Evolutionary conservation across 1,140 invertebrate species (phyloP), one percentile per base, ranked within the genome.

Genomic region (Laodelphax striatellus): DNA sequence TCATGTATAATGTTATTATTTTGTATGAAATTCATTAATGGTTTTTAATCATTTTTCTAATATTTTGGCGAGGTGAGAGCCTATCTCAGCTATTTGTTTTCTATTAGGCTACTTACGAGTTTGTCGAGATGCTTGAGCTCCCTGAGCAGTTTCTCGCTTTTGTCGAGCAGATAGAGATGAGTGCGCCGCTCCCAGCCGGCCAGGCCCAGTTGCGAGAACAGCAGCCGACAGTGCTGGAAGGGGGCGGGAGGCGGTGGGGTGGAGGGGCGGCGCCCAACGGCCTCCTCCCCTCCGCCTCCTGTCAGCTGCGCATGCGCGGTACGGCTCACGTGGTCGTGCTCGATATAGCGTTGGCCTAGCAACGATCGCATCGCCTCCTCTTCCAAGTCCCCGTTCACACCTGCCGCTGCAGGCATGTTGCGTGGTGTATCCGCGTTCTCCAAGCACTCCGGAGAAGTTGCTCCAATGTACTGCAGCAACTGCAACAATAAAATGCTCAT

Each of bases 371-470:
- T 91, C 1, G 87, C 84, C 69, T 93, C 90, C 60, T 87, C 84
- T 58, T 85, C 82, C 13, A 79, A 70, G 52, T 80, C 79, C 50
- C 90, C 73, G 1, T 86, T 84, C 52, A 85, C 79, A 4, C 24
- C 24, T 57, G 80, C 77, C 9, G 67, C 52, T 17, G 83, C 82
- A 2, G 87, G 85, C 38, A 82, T 81, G 71, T 90, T 91, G 63
- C 88, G 74, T 38, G 80, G 78, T 5, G 81, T 73, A 61, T 85
- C 84, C 28, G 81, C 78, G 66, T 81, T 83, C 58, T 85, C 82
- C 57, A 88, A 76, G 68, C 92, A 94, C 74, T 97, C 94, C 0
- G 93, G 89, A 72, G 92, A 96, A 1, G 90, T 92, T 69, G 91
- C 81, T 0, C 90, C 92, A 66, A 98, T 87, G 71, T 95, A 95